Evolutionary conservation across 2,888 invertebrate genomes (phyloP).

Genomic region (Eupithecia subfuscata): DNA sequence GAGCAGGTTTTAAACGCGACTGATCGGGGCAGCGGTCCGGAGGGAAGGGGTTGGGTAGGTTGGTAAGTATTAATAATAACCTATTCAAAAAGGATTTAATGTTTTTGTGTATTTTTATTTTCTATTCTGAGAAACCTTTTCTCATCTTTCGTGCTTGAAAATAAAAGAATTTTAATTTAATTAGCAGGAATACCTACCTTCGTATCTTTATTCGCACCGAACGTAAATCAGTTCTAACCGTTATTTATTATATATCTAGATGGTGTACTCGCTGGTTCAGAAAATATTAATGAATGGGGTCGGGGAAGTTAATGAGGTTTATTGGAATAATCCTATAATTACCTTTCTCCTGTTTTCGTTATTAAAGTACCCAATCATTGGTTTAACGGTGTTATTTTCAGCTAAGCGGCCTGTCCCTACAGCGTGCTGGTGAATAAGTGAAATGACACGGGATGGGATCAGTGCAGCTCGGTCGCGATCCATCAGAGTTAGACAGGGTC

Average conservation of each 20-base stretch:
- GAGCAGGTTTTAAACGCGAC: too few species aligned
- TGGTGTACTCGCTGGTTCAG: neutral
- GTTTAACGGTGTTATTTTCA: neutral
- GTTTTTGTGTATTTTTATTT: too few species aligned
- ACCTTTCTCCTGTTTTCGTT: neutral
- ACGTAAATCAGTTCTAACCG: neutral
- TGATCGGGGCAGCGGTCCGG: too few species aligned
- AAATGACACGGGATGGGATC: neutral
- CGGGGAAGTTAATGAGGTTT: neutral
- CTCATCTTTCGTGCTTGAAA: too few species aligned
- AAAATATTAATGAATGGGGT: neutral
- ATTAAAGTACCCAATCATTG: conserved; percentile 1
- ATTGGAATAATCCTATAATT: neutral
- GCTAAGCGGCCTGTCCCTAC: neutral
- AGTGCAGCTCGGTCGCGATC: neutral
- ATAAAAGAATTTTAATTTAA: too few species aligned
- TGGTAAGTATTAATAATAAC: too few species aligned
- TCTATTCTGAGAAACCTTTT: too few species aligned
- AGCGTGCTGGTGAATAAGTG: neutral
- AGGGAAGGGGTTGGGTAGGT: too few species aligned
- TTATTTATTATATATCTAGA: too few species aligned
- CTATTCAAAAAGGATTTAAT: too few species aligned
- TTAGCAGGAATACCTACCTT: neutral
- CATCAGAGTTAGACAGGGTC: neutral
- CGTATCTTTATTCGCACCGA: neutral